Conservation (phyloP, 2,113 vertebrate genomes). For the Microtus montanus region DNA sequence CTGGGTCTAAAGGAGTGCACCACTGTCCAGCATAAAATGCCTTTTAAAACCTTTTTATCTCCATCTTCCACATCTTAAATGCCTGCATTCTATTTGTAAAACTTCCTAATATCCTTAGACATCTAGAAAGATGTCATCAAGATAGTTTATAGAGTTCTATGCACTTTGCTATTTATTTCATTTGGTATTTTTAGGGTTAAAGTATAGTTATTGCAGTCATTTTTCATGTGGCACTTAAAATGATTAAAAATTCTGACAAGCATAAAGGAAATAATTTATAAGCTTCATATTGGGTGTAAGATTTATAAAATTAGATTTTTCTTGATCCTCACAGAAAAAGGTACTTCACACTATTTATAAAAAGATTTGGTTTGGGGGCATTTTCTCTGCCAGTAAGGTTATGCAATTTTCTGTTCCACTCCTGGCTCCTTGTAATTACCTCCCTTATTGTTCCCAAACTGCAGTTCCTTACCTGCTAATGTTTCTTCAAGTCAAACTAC, state of each 20-base stretch:
- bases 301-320: slow-evolving; percentile 23
- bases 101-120: background rate
- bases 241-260: slow-evolving; percentile 32
- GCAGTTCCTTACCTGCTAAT: slow-evolving; percentile 27
- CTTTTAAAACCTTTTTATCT: background rate
- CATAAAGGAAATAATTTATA: slow-evolving; percentile 1
- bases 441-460: slow-evolving; percentile 59
- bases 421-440: slow-evolving; percentile 33
- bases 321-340: slow-evolving; percentile 37
- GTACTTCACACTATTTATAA: background rate
- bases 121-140: slow-evolving; percentile 40
- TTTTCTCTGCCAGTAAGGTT: slow-evolving; percentile 39
- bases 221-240: background rate
- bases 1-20: background rate
- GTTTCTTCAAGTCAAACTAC: slow-evolving; percentile 37
- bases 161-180: slow-evolving; percentile 54
- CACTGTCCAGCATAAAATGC: background rate
- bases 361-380: slow-evolving; percentile 2
- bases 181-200: slow-evolving; percentile 36
- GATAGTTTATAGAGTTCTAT: background rate
- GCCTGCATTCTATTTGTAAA: slow-evolving; percentile 12
- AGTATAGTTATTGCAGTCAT: background rate
- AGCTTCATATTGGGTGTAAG: slow-evolving; percentile 29
- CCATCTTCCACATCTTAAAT: background rate
- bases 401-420: slow-evolving; percentile 30